Evolutionary conservation across 1,140 invertebrate genomes (phyloP), one percentile per base, ranked within the genome.

Genomic region (Drosophila paulistorum): DNA sequence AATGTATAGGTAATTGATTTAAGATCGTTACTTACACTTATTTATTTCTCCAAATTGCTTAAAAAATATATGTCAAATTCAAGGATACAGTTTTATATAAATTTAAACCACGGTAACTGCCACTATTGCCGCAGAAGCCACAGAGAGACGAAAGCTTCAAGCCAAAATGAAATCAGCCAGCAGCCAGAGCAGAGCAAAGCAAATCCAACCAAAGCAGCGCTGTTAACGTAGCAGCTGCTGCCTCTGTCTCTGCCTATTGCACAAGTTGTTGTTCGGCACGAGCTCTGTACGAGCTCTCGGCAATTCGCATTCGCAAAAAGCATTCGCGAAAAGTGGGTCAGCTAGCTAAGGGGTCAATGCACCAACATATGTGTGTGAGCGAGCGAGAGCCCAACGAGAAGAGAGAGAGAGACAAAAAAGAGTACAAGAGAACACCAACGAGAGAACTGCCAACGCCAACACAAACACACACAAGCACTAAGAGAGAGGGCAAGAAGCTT

Each of bases 301-400:
- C 79, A 59, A 65, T 73, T 89, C 77, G 74, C 81, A 83, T 73
- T 80, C 77, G 80, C 66, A 62, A 78, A 81, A 79, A 89, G 84
- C 83, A 75, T 89, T 89, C 84, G 84, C 90, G 90, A 51, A 51
- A 51, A 89, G 84, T 89, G 84, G 84, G 84, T 89, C 84, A 89
- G 76, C 79, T 67, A 81, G 81, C 75, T 90, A 78, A 90, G 85
- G 78, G 84, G 84, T 89, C 84, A 89, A 76, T 89, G 84, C 84
- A 89, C 84, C 85, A 72, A 61, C 55, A 68, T 51, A 66, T 77
- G 67, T 74, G 67, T 68, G 74, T 41, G 79, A 67, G 71, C 30
- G 51, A 48, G 57, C 67, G 61, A 74, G 60, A 33, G 35, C 35
- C 7, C 7, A 37, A 37, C 7, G 35, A 11, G 9, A 11, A 37